Evolutionary conservation across 2,888 invertebrate species (phyloP).

Genomic region (Nymphalis urticae): DNA sequence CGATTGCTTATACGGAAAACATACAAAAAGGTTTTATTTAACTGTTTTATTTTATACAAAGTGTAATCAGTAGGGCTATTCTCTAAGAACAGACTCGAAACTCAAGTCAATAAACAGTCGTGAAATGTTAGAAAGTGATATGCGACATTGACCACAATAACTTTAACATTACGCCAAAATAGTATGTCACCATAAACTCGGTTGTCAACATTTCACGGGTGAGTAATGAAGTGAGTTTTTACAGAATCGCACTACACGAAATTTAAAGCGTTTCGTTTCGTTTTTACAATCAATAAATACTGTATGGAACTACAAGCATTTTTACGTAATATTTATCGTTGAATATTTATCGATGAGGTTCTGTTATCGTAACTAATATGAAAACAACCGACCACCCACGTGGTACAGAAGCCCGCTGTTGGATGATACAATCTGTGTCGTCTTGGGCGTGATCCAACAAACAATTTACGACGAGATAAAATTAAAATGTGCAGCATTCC

Average conservation of each 20-base stretch:
- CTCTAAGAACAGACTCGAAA: no score
- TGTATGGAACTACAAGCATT: no score
- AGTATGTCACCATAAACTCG: no score
- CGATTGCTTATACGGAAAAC: constrained; percentile 20
- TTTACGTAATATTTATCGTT: background rate
- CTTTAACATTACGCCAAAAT: no score
- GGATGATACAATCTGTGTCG: constrained; percentile 46
- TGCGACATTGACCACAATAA: no score
- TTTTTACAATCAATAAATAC: background rate
- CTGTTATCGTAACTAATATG: constrained; percentile 12
- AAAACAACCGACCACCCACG: constrained; percentile 43
- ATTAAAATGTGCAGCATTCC: constrained; percentile 66
- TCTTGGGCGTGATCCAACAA: constrained; percentile 67
- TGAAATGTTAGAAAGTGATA: no score
- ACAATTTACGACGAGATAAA: constrained; percentile 67
- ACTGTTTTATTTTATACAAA: constrained; percentile 23
- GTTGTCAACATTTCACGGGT: no score
- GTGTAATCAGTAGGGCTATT: background rate
- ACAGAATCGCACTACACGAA: no score
- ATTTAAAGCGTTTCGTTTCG: no score
- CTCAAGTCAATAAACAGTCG: no score
- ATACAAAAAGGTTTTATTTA: constrained; percentile 14
- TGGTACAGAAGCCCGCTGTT: constrained; percentile 39
- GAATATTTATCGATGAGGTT: constrained; percentile 5
- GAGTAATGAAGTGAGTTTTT: no score